phyloP scores from a whole-genome alignment of 2,113 vertebrate genomes.

The Protomyctophum bolini region DNA sequence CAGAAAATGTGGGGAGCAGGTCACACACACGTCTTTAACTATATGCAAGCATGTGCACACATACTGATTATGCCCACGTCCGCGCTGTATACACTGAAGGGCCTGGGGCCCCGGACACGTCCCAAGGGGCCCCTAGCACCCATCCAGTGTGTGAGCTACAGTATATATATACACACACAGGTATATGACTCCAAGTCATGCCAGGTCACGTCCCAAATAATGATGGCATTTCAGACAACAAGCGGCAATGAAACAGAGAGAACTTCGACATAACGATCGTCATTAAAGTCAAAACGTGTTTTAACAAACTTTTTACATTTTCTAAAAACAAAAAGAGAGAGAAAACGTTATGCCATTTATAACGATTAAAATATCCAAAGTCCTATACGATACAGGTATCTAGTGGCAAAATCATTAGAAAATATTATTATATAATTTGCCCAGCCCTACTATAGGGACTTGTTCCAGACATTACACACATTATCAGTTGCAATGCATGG shows the following conservation, averaged over 20 bases:
- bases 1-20: neutral
- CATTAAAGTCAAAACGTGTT: neutral
- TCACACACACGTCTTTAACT: slow-evolving; percentile 1
- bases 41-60: slow-evolving; percentile 12
- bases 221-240: neutral
- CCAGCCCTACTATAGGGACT: too few relatives aligned
- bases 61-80: neutral
- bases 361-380: too few relatives aligned
- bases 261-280: neutral
- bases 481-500: too few relatives aligned
- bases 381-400: too few relatives aligned
- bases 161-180: slow-evolving; percentile 5
- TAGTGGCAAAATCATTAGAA: too few relatives aligned
- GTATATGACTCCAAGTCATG: neutral
- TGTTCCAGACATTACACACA: too few relatives aligned
- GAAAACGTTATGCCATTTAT: too few relatives aligned
- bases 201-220: neutral
- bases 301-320: too few relatives aligned
- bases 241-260: neutral
- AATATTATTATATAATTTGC: too few relatives aligned
- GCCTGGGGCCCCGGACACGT: neutral
- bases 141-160: too few relatives aligned
- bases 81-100: neutral
- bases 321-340: too few relatives aligned
- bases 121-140: too few relatives aligned